Evolutionary conservation across 1,140 invertebrate genomes (phyloP).

Genomic region (Lepidostoma basale): DNA sequence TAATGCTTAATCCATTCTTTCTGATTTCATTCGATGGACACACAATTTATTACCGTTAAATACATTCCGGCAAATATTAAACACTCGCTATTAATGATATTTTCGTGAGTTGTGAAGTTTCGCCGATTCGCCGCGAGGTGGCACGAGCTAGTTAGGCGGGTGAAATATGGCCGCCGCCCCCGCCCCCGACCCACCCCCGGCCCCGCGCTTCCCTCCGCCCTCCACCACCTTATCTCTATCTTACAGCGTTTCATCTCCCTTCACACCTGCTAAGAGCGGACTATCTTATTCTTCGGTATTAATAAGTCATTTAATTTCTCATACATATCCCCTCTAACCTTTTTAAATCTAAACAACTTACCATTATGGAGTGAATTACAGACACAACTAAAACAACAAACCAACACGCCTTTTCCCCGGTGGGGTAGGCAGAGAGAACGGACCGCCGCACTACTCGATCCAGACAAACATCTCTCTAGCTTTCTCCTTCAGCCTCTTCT

Average conservation of each 20-base stretch:
- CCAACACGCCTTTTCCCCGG: too few relatives aligned
- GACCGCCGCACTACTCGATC: too few relatives aligned
- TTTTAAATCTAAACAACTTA: too few relatives aligned
- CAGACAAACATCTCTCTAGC: too few relatives aligned
- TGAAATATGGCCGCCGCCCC: constrained; percentile 38
- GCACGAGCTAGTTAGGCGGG: constrained; percentile 43
- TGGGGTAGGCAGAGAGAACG: too few relatives aligned
- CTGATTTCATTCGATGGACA: neutral
- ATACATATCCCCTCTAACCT: too few relatives aligned
- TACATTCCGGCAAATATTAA: constrained; percentile 24
- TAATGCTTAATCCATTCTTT: neutral
- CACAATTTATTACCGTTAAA: constrained; percentile 17
- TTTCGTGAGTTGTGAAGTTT: constrained; percentile 33
- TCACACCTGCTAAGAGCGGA: neutral
- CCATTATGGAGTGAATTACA: too few relatives aligned
- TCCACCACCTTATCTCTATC: neutral
- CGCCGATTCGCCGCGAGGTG: constrained; percentile 43
- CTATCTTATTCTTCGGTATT: too few relatives aligned
- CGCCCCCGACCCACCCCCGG: neutral
- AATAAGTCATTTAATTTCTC: too few relatives aligned
- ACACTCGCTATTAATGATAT: constrained; percentile 14
- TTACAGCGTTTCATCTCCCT: neutral
- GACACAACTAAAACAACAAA: too few relatives aligned
- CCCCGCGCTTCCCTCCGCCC: constrained; percentile 6
- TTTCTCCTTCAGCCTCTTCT: too few relatives aligned